These are phyloP conservation scores for Cairina moschata DNA, from an alignment of 2,113 vertebrate species.

Conservation along the genomic window DNA sequence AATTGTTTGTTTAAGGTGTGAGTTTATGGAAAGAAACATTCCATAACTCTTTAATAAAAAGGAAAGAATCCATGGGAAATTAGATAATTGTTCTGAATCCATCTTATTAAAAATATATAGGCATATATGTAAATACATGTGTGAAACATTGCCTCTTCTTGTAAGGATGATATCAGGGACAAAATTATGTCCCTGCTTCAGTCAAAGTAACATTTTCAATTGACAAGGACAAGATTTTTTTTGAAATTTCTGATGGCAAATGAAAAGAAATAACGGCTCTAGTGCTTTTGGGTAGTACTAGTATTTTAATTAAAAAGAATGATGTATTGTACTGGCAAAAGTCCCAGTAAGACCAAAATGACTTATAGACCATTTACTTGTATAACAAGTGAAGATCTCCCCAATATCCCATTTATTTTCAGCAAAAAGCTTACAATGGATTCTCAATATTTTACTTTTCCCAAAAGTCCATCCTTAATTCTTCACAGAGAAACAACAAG, in stretches of 20 bases:
- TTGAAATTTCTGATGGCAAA: neutral
- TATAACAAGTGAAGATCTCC: slow-evolving; percentile 53
- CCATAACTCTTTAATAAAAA: neutral
- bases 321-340: slow-evolving; percentile 58
- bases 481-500: slow-evolving; percentile 34
- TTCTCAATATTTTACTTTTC: slow-evolving; percentile 55
- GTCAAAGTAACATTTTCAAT: neutral
- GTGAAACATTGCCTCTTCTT: neutral
- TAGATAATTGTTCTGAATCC: neutral
- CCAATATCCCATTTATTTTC: slow-evolving; percentile 58
- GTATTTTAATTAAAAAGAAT: slow-evolving; percentile 65
- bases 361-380: slow-evolving; percentile 61
- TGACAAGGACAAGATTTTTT: slow-evolving; percentile 8
- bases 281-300: slow-evolving; percentile 48
- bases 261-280: neutral
- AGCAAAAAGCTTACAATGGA: slow-evolving; percentile 54
- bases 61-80: neutral
- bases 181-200: neutral
- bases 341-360: slow-evolving; percentile 55
- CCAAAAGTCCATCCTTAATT: slow-evolving; percentile 49
- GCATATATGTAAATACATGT: neutral
- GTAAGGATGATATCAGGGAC: neutral
- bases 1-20: neutral
- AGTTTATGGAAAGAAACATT: neutral
- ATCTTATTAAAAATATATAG: neutral